These are phyloP conservation scores for Mustelus asterias DNA, from an alignment of 2,113 vertebrate genomes.

Conservation along the genomic window DNA sequence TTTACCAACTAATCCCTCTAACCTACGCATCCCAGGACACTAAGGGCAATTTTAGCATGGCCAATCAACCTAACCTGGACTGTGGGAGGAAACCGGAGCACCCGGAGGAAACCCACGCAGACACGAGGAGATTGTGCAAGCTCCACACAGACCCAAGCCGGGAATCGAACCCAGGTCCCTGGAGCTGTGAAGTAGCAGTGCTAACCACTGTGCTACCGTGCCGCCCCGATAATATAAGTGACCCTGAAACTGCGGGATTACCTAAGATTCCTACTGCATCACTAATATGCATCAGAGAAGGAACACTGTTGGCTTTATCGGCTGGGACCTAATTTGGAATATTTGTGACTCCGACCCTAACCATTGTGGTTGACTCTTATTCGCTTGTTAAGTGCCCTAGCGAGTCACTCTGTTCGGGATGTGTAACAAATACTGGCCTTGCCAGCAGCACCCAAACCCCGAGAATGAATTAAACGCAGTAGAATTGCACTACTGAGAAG, in stretches of 20 bases:
- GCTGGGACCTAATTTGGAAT: background rate
- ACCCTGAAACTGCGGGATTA: background rate
- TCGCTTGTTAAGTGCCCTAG: background rate
- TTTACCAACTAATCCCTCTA: no score
- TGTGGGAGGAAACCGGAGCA: no score
- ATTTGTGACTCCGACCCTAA: background rate
- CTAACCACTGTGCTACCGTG: no score
- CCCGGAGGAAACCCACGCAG: no score
- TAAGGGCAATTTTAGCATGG: no score
- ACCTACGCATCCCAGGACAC: no score
- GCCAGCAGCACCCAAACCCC: background rate
- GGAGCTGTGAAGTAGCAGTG: no score
- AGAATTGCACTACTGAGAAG: background rate
- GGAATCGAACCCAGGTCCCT: no score
- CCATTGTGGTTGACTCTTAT: background rate
- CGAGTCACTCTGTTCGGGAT: background rate
- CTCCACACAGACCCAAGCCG: no score
- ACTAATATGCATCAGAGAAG: background rate
- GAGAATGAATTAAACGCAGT: background rate
- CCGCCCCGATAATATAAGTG: background rate
- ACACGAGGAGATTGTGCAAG: no score
- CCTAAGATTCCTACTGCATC: background rate
- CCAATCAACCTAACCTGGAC: no score
- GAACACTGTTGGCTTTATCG: background rate
- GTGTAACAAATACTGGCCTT: background rate